phyloP scores from a whole-genome alignment of 2,113 vertebrate genomes.

The Boulengeromyrus knoepffleri region DNA sequence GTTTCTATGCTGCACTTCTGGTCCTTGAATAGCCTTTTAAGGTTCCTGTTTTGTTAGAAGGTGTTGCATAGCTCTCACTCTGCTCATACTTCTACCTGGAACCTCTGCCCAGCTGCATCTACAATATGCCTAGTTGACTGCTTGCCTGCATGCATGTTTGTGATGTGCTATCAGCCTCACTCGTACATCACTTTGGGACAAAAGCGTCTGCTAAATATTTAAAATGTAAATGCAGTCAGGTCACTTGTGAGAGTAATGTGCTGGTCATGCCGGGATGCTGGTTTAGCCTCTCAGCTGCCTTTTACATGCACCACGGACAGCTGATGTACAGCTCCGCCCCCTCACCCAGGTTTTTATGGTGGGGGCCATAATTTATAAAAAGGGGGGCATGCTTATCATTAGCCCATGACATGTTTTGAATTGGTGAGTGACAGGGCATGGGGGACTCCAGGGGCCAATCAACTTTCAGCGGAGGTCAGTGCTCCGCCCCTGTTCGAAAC shows the following conservation, averaged over 20 bases:
- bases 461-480: not conserved
- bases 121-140: not conserved
- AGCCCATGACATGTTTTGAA: not conserved
- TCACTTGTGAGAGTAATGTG: not conserved
- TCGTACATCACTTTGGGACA: not conserved
- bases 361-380: not conserved
- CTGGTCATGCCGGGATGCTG: not conserved
- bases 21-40: not conserved
- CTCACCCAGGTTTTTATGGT: not conserved
- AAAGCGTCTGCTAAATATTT: not conserved
- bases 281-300: not conserved
- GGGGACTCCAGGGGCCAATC: not conserved
- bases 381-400: not conserved
- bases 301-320: not conserved
- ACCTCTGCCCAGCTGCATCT: not conserved
- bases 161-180: not conserved
- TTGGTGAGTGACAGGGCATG: not conserved
- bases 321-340: not conserved
- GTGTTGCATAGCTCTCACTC: not conserved
- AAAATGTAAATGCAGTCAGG: not conserved
- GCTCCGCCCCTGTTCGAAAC: not conserved
- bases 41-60: not conserved
- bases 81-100: not conserved
- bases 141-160: not conserved
- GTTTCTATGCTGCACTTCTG: not conserved